A percentile compares a stretch with the other conserved stretches of the same genome.
Evolutionary conservation across 2,113 vertebrate genomes (phyloP).

Genomic region (Pimephales promelas): DNA sequence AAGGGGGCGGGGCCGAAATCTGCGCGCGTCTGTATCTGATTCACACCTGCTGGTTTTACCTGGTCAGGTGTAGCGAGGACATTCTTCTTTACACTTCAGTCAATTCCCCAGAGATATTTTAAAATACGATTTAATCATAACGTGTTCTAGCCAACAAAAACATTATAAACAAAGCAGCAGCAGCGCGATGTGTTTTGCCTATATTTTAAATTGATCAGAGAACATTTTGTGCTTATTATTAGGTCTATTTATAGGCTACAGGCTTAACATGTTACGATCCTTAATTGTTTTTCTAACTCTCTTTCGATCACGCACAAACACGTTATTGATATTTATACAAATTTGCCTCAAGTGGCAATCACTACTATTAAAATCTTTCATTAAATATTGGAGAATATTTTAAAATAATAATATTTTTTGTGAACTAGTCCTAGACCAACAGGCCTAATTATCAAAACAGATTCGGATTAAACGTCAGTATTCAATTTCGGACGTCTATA

Average conservation of each 20-base stretch:
- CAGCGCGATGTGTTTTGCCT: background rate
- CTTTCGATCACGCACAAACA: background rate
- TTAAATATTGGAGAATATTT: background rate
- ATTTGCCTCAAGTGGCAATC: background rate
- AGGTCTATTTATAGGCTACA: background rate
- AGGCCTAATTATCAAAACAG: background rate
- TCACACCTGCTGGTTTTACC: background rate
- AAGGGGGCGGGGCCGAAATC: background rate
- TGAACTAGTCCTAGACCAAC: background rate
- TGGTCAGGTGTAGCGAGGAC: background rate
- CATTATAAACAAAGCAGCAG: background rate
- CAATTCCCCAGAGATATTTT: background rate
- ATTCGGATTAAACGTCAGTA: background rate
- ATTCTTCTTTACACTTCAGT: background rate
- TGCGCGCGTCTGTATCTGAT: background rate
- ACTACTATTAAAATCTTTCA: background rate
- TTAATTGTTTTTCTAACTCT: no score
- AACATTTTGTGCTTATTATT: background rate
- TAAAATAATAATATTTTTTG: no score
- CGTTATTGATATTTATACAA: background rate
- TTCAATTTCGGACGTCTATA: background rate
- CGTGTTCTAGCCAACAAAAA: background rate
- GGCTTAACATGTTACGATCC: no score
- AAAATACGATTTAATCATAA: background rate
- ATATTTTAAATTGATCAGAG: background rate